Percentiles rank a stretch among this genome's conserved stretches.
Conservation (phyloP, 2,888 invertebrate species). For the Papilio gigon region DNA sequence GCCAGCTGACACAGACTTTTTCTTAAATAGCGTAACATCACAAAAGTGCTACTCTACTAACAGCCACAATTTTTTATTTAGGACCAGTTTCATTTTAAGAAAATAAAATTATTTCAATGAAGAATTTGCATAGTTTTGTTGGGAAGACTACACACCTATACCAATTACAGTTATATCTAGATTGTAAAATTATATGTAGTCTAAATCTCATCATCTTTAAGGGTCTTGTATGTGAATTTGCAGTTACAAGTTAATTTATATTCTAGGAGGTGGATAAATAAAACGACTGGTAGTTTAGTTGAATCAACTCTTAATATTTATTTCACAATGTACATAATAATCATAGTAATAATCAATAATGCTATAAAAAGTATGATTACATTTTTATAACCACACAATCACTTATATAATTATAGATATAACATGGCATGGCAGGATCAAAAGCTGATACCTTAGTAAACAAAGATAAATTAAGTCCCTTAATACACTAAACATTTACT, state of each 20-base stretch:
- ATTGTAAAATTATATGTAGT: no score
- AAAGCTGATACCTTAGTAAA: constrained; percentile 7
- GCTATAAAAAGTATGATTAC: constrained; percentile 29
- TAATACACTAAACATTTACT: neutral
- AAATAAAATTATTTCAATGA: neutral
- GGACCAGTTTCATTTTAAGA: neutral
- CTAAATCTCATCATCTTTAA: no score
- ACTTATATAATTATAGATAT: constrained; percentile 5
- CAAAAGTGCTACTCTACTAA: neutral
- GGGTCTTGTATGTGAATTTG: no score
- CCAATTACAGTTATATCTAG: no score
- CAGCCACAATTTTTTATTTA: neutral
- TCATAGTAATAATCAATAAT: constrained; percentile 15
- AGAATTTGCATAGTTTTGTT: neutral
- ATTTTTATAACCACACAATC: constrained; percentile 20
- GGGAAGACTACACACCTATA: no score
- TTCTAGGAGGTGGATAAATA: neutral
- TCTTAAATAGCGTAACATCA: neutral
- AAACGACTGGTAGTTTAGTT: neutral
- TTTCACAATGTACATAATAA: constrained; percentile 21
- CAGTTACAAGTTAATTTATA: neutral
- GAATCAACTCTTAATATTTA: constrained; percentile 13
- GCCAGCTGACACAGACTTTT: constrained; percentile 15
- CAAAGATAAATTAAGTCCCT: neutral
- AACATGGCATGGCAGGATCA: constrained; percentile 13